Conservation (phyloP, 2,888 invertebrate species). For the Pyrochroa serraticornis region DNA sequence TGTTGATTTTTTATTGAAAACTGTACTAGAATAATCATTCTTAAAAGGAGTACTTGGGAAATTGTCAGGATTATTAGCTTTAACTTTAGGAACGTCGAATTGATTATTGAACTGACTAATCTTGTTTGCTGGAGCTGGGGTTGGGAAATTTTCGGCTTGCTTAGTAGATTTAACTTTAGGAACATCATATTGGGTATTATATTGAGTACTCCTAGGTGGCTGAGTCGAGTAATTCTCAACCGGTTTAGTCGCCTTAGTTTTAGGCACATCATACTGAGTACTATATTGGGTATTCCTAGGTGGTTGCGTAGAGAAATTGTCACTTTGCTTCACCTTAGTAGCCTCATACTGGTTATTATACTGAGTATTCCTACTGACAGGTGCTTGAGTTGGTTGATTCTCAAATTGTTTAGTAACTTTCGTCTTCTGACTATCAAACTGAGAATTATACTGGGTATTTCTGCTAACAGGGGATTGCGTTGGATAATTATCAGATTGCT, state of each 20-base stretch:
- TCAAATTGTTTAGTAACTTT: slow-evolving; percentile 34
- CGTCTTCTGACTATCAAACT: background rate
- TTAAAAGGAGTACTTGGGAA: slow-evolving; percentile 38
- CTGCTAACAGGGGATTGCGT: slow-evolving; percentile 1
- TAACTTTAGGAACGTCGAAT: slow-evolving; percentile 35
- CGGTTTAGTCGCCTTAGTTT: slow-evolving; percentile 16
- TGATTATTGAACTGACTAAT: slow-evolving; percentile 26
- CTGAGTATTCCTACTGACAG: slow-evolving; percentile 11
- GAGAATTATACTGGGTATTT: slow-evolving; percentile 4
- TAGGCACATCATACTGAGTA: slow-evolving; percentile 21
- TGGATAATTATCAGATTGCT: slow-evolving; percentile 18
- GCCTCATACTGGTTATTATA: no score
- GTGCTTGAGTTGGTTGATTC: slow-evolving; percentile 3
- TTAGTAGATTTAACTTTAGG: slow-evolving; percentile 16
- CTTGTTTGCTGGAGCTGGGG: slow-evolving; percentile 31
- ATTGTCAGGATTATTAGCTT: slow-evolving; percentile 38
- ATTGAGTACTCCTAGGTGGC: background rate
- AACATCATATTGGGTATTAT: slow-evolving; percentile 1
- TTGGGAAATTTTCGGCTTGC: slow-evolving; percentile 40
- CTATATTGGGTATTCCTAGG: slow-evolving; percentile 6
- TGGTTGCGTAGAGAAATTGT: no score
- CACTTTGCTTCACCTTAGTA: no score
- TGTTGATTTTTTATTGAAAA: slow-evolving; percentile 45
- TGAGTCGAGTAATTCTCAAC: slow-evolving; percentile 12
- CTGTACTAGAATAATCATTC: slow-evolving; percentile 40